phyloP scores from a whole-genome alignment of 2,888 invertebrate genomes.

The Tortricodes alternella region DNA sequence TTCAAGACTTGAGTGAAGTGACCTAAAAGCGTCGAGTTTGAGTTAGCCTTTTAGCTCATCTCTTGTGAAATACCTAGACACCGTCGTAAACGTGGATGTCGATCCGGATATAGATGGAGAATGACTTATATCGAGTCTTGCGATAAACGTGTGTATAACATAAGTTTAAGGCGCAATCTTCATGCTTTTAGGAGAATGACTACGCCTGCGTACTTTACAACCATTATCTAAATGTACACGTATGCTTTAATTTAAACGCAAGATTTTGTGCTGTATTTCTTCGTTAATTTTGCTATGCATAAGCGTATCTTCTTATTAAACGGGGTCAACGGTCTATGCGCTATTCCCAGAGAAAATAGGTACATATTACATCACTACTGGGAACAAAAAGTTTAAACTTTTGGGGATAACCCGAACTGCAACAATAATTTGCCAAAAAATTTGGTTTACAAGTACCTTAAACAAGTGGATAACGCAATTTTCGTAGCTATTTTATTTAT shows the following conservation, averaged over 20 bases:
- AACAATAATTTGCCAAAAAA: no score
- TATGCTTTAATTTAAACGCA: neutral
- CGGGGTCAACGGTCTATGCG: no score
- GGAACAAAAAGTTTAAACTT: no score
- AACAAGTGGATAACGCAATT: no score
- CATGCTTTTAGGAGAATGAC: neutral
- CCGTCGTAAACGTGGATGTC: conserved; percentile 37
- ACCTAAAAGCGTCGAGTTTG: conserved; percentile 65
- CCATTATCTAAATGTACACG: conserved; percentile 3
- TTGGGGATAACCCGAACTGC: no score
- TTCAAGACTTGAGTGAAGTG: conserved; percentile 50
- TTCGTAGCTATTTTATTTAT: no score
- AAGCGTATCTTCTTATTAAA: no score
- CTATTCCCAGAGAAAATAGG: no score
- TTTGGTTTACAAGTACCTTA: no score
- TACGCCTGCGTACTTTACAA: neutral
- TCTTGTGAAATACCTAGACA: conserved; percentile 70
- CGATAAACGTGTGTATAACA: no score
- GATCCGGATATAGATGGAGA: conserved; percentile 3
- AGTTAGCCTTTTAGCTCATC: conserved; percentile 59
- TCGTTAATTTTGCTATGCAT: neutral
- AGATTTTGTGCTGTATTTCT: neutral
- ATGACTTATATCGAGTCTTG: neutral
- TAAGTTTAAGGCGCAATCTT: no score
- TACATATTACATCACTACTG: no score